A percentile compares a stretch with the other conserved stretches of the same genome.
Evolutionary conservation across 1,140 invertebrate genomes (phyloP).

Genomic region (Cecropterus lyciades): DNA sequence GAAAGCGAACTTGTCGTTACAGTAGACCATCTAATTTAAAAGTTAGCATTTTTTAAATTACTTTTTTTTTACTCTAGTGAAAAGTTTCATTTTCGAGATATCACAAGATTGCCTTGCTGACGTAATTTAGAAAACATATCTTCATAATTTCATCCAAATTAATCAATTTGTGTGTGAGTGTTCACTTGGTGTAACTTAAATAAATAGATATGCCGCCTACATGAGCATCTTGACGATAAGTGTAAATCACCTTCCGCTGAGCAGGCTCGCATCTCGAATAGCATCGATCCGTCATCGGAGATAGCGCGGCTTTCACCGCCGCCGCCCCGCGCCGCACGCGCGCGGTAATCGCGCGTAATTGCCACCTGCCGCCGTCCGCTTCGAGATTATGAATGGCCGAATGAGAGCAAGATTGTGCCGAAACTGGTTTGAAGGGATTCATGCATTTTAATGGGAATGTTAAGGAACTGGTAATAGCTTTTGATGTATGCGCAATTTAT

Average conservation of each 20-base stretch:
- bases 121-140: too few species aligned
- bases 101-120: too few species aligned
- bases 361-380: not conserved
- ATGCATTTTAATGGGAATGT: conserved; percentile 3
- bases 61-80: too few species aligned
- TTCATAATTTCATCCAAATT: too few species aligned
- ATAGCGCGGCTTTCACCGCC: conserved; percentile 40
- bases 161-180: too few species aligned
- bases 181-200: too few species aligned
- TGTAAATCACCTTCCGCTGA: not conserved
- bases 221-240: not conserved
- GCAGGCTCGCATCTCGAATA: not conserved
- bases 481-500: not conserved
- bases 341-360: conserved; percentile 4
- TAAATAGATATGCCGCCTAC: too few species aligned
- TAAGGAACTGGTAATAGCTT: not conserved
- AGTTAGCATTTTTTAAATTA: too few species aligned
- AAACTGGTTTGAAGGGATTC: not conserved
- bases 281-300: conserved; percentile 20
- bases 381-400: conserved; percentile 4
- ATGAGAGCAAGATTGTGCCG: not conserved
- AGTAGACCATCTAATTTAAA: too few species aligned
- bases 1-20: too few species aligned
- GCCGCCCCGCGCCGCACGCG: conserved; percentile 10
- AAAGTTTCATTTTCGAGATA: too few species aligned